Conservation (phyloP, 2,888 invertebrate species). For the Dioctria linearis region DNA sequence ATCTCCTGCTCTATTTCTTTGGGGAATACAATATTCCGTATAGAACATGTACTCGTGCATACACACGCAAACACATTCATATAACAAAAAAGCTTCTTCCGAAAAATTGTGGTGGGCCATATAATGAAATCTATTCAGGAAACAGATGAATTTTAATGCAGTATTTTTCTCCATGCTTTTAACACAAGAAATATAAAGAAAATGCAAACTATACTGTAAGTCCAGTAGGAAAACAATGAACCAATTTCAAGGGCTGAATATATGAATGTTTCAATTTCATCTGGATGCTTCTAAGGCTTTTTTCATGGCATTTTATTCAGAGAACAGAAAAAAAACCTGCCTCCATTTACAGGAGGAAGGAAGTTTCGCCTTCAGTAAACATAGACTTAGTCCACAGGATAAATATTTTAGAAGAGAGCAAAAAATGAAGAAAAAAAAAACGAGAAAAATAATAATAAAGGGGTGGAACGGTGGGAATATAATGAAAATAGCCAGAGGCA, state of each 20-base stretch:
- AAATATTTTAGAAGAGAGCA: slow-evolving; percentile 25
- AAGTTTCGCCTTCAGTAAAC: not conserved
- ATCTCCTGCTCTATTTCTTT: too few relatives aligned
- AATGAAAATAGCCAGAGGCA: slow-evolving; percentile 54
- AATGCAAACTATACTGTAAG: slow-evolving; percentile 5
- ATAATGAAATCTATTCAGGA: not conserved
- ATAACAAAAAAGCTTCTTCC: too few relatives aligned
- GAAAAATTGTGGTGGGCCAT: too few relatives aligned
- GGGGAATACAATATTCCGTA: too few relatives aligned
- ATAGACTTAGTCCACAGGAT: slow-evolving; percentile 24
- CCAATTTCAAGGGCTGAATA: slow-evolving; percentile 47
- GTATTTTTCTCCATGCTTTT: slow-evolving; percentile 4
- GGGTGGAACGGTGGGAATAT: slow-evolving; percentile 16
- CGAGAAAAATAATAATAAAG: slow-evolving; percentile 24
- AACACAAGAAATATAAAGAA: slow-evolving; percentile 22
- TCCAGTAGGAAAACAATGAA: slow-evolving; percentile 28
- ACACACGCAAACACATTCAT: too few relatives aligned
- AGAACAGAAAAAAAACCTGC: not conserved
- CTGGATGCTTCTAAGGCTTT: slow-evolving; percentile 34
- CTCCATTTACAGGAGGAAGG: slow-evolving; percentile 24
- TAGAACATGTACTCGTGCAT: too few relatives aligned
- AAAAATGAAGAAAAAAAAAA: not conserved
- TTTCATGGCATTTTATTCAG: not conserved
- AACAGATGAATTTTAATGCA: slow-evolving; percentile 30
- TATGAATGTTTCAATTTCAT: slow-evolving; percentile 43